Percentiles rank a stretch among this genome's conserved stretches.
These are phyloP conservation scores for Pempheris klunzingeri DNA, from an alignment of 2,797 vertebrate genomes.

Conservation along the genomic window DNA sequence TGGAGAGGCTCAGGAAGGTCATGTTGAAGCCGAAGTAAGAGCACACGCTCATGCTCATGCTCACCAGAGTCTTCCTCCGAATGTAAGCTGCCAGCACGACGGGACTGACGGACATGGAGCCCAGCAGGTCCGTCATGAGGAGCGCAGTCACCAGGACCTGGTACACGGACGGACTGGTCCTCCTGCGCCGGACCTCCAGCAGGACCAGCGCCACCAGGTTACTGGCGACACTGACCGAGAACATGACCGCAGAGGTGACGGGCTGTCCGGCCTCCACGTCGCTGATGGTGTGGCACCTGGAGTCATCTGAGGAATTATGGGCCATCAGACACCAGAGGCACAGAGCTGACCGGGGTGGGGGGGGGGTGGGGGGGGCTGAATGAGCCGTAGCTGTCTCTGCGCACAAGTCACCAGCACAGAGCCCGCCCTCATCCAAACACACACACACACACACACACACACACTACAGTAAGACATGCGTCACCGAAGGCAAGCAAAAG, in stretches of 20 bases:
- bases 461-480: no score
- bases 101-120: conserved; percentile 89
- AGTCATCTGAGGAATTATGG: neutral
- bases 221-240: conserved; percentile 86
- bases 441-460: no score
- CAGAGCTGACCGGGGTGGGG: no score
- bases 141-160: conserved; percentile 87
- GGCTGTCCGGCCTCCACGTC: conserved; percentile 63
- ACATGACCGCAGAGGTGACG: conserved; percentile 84
- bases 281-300: conserved; percentile 35
- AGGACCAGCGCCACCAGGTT: conserved; percentile 87
- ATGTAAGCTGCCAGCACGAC: conserved; percentile 87
- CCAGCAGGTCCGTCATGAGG: conserved; percentile 89
- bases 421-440: no score
- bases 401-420: no score
- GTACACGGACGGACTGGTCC: conserved; percentile 78
- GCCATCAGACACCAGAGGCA: no score
- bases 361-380: no score
- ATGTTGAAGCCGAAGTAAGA: conserved; percentile 88
- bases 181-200: conserved; percentile 76
- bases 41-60: conserved; percentile 69
- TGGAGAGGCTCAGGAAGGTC: conserved; percentile 90
- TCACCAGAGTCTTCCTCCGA: conserved; percentile 72
- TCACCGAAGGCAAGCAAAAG: no score
- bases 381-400: no score